These are phyloP conservation scores for Orius laevigatus DNA, from an alignment of 1,140 invertebrate species.

Conservation along the genomic window DNA sequence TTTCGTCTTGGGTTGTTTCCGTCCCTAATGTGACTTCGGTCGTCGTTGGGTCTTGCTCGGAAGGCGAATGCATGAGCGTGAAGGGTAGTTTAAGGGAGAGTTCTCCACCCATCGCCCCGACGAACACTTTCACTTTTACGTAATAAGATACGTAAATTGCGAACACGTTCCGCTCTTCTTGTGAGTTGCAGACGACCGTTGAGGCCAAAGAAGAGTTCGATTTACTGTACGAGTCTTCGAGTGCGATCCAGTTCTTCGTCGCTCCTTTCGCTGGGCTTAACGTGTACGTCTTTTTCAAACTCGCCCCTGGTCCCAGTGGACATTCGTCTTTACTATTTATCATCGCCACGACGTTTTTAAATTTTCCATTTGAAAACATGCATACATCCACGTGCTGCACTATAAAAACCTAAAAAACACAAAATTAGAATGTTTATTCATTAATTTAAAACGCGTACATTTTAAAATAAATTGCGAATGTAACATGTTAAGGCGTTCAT, in stretches of 20 bases:
- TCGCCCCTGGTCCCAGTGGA: conserved; percentile 36
- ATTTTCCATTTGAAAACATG: conserved; percentile 97
- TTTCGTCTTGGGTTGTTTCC: conserved; percentile 27
- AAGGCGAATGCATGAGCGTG: conserved; percentile 41
- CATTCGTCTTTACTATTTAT: conserved; percentile 53
- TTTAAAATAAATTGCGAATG: no score
- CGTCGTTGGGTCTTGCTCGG: conserved; percentile 27
- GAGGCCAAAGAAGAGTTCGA: conserved; percentile 48
- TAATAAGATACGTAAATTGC: conserved; percentile 82
- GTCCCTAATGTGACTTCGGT: conserved; percentile 24
- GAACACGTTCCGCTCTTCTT: conserved; percentile 65
- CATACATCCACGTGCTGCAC: conserved; percentile 97
- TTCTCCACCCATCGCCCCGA: conserved; percentile 62
- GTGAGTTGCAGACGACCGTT: conserved; percentile 41
- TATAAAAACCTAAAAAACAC: conserved; percentile 55
- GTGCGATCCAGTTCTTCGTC: conserved; percentile 67
- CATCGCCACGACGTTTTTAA: conserved; percentile 92
- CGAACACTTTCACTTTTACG: conserved; percentile 64
- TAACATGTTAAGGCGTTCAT: no score
- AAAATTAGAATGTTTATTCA: no score
- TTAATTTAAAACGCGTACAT: no score
- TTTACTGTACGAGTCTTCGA: conserved; percentile 58
- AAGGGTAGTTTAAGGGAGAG: conserved; percentile 66
- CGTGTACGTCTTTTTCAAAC: conserved; percentile 41
- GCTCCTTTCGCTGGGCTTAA: conserved; percentile 53